These are phyloP conservation scores for Gnathonemus longibarbis DNA, from an alignment of 2,113 vertebrate species.

Conservation along the genomic window DNA sequence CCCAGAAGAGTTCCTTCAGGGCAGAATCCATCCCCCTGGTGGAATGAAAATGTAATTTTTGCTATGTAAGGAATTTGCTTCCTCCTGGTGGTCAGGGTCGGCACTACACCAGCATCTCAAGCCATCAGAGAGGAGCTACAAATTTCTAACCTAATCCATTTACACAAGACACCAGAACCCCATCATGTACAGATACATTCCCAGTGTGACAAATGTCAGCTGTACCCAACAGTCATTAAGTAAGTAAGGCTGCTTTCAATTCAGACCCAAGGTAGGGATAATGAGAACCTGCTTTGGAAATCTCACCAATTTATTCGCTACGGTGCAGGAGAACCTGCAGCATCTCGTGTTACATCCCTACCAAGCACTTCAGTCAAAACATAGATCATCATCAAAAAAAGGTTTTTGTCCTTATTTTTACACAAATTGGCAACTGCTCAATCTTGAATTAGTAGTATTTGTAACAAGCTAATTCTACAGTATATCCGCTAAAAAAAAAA, in stretches of 20 bases:
- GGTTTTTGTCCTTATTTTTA: slow-evolving; percentile 26
- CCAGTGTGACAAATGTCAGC: not conserved
- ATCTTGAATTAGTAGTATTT: slow-evolving; percentile 39
- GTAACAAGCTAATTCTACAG: slow-evolving; percentile 31
- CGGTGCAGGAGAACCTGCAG: not conserved
- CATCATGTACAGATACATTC: not conserved
- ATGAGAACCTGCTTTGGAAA: not conserved
- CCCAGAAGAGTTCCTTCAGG: not conserved
- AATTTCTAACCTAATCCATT: not conserved
- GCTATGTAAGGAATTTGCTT: not conserved
- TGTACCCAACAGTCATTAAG: not conserved
- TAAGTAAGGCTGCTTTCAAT: not conserved
- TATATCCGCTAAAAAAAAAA: slow-evolving; percentile 16
- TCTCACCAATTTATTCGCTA: not conserved
- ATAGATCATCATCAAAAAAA: slow-evolving; percentile 31
- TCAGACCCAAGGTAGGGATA: not conserved
- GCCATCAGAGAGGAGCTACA: not conserved
- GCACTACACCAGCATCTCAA: slow-evolving; percentile 12
- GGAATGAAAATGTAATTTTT: slow-evolving; percentile 4
- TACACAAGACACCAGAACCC: not conserved
- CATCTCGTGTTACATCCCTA: not conserved
- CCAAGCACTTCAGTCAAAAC: slow-evolving; percentile 27
- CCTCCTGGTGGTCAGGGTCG: slow-evolving; percentile 21
- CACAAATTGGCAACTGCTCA: slow-evolving; percentile 38
- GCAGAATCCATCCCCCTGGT: not conserved